Evolutionary conservation across 2,888 invertebrate species (phyloP).

Genomic region (Caenorhabditis parvicauda): DNA sequence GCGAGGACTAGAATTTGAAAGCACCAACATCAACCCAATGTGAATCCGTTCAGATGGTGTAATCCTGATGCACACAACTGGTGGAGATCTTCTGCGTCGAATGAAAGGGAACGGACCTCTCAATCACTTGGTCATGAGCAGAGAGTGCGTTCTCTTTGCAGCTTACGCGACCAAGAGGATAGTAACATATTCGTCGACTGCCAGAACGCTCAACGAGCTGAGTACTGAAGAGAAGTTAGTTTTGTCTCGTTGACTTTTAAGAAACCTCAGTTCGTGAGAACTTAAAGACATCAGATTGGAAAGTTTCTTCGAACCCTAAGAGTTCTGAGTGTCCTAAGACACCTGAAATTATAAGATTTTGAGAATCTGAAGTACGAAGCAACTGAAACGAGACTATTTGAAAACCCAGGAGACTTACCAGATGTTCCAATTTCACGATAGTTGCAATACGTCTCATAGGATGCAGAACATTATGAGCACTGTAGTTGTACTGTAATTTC

Average conservation of each 20-base stretch:
- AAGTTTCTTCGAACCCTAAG: too few relatives aligned
- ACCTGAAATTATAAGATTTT: too few relatives aligned
- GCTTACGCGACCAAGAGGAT: slow-evolving; percentile 70
- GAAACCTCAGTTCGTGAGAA: too few relatives aligned
- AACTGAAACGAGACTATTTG: too few relatives aligned
- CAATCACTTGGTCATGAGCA: slow-evolving; percentile 70
- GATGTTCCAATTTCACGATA: too few relatives aligned
- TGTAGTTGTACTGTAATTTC: neutral
- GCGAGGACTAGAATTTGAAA: neutral
- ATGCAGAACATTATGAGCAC: too few relatives aligned
- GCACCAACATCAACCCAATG: neutral
- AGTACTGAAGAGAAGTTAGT: slow-evolving; percentile 31
- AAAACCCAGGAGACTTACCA: too few relatives aligned
- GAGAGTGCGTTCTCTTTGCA: slow-evolving; percentile 92
- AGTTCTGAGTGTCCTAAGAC: too few relatives aligned
- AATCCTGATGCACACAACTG: slow-evolving; percentile 93
- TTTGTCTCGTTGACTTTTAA: neutral
- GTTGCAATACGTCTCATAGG: too few relatives aligned
- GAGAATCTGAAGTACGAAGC: too few relatives aligned
- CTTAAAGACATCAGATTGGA: too few relatives aligned
- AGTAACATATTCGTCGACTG: slow-evolving; percentile 53
- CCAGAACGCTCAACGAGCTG: slow-evolving; percentile 40
- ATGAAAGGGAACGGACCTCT: slow-evolving; percentile 64
- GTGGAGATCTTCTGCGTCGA: slow-evolving; percentile 90
- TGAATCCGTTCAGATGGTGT: slow-evolving; percentile 77